A percentile compares a stretch with the other conserved stretches of the same genome.
Evolutionary conservation across 2,888 invertebrate species (phyloP).

Genomic region (Erynnis tages): DNA sequence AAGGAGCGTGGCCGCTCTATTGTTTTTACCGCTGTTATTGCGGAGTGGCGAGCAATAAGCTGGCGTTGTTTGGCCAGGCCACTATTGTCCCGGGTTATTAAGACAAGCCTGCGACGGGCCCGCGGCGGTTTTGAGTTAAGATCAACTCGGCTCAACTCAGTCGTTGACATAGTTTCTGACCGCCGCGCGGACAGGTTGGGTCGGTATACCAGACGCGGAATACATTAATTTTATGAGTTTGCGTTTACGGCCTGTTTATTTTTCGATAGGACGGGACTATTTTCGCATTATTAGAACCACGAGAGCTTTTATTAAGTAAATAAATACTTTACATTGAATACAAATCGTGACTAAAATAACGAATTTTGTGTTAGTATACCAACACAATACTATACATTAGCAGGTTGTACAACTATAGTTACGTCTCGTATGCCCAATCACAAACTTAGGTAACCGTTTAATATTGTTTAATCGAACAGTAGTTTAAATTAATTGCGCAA

Average conservation of each 20-base stretch:
- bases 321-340: no score
- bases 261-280: conserved; percentile 16
- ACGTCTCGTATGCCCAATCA: no score
- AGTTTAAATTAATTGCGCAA: conserved; percentile 25
- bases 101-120: conserved; percentile 57
- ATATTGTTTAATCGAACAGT: conserved; percentile 18
- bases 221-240: conserved; percentile 24
- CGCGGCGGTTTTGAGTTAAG: conserved; percentile 50
- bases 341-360: no score
- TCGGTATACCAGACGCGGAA: conserved; percentile 22
- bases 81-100: conserved; percentile 74
- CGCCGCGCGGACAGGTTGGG: conserved; percentile 32
- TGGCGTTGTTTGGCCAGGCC: conserved; percentile 67
- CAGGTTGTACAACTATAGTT: no score
- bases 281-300: conserved; percentile 10
- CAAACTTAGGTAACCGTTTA: no score
- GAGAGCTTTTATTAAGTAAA: background rate
- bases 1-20: conserved; percentile 59
- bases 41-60: conserved; percentile 72
- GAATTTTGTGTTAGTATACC: no score
- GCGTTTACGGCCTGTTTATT: conserved; percentile 18
- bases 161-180: conserved; percentile 43
- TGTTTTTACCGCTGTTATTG: conserved; percentile 73
- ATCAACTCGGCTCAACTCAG: conserved; percentile 37
- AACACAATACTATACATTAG: no score